Evolutionary conservation across 2,797 vertebrate species (phyloP).

Genomic region (Salarias fasciatus): DNA sequence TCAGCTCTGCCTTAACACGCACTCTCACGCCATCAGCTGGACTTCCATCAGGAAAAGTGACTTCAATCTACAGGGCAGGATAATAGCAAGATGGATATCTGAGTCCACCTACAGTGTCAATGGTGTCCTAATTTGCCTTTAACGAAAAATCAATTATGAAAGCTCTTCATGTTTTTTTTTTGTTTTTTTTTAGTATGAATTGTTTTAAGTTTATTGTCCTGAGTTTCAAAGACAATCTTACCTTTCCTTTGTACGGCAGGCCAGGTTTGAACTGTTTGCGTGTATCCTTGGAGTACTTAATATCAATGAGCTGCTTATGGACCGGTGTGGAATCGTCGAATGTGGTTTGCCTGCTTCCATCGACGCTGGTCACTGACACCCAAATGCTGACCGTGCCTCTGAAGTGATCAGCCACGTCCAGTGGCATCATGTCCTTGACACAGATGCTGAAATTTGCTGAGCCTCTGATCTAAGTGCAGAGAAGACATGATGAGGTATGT

Average conservation of each 20-base stretch:
- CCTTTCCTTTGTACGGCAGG: slow-evolving; percentile 93
- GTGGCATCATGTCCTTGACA: slow-evolving; percentile 92
- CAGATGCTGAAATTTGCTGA: slow-evolving; percentile 89
- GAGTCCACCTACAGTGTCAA: background rate
- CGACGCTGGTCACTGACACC: slow-evolving; percentile 86
- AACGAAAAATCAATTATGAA: background rate
- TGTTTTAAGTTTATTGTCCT: background rate
- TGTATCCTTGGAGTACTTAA: slow-evolving; percentile 93
- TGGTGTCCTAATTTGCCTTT: background rate
- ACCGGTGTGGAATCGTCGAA: slow-evolving; percentile 92
- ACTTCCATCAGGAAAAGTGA: slow-evolving; percentile 92
- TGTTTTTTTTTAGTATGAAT: background rate
- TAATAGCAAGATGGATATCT: background rate
- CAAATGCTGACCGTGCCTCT: slow-evolving; percentile 91
- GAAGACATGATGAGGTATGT: slow-evolving; percentile 5
- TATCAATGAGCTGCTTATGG: slow-evolving; percentile 94
- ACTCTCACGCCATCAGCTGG: slow-evolving; percentile 89
- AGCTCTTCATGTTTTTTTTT: background rate
- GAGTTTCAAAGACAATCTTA: slow-evolving; percentile 55
- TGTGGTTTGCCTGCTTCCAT: slow-evolving; percentile 89
- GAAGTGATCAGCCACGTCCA: slow-evolving; percentile 92
- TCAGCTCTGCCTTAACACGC: slow-evolving; percentile 91
- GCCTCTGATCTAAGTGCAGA: slow-evolving; percentile 85
- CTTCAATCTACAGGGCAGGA: slow-evolving; percentile 85
- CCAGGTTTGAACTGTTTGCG: slow-evolving; percentile 95